Conservation (phyloP, 2,113 vertebrate species). For the Hippoglossus stenolepis region DNA sequence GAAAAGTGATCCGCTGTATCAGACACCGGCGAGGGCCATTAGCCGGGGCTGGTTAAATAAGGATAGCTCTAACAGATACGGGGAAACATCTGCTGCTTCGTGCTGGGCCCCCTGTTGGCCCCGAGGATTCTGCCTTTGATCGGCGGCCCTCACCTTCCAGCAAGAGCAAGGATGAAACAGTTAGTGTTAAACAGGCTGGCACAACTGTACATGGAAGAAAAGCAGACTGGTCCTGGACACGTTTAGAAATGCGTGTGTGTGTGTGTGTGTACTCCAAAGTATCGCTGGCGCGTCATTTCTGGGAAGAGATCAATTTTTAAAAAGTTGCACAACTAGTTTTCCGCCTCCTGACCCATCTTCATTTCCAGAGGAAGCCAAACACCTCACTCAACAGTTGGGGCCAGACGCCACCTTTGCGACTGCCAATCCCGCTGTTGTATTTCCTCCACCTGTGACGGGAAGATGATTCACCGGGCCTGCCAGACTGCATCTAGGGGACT, state of each 20-base stretch:
- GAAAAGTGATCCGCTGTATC: slow-evolving; percentile 68
- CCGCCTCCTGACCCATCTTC: slow-evolving; percentile 41
- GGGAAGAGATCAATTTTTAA: background rate
- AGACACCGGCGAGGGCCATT: slow-evolving; percentile 64
- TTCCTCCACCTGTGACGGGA: slow-evolving; percentile 76
- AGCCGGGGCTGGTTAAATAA: slow-evolving; percentile 71
- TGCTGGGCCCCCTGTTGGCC: slow-evolving; percentile 46
- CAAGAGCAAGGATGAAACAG: slow-evolving; percentile 51
- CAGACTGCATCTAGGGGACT: slow-evolving; percentile 72
- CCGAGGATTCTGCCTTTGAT: slow-evolving; percentile 69
- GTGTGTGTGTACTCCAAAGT: background rate
- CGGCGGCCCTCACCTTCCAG: slow-evolving; percentile 49
- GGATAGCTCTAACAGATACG: slow-evolving; percentile 60
- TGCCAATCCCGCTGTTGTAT: slow-evolving; percentile 76
- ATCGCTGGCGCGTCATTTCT: background rate
- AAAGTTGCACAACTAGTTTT: slow-evolving; percentile 27
- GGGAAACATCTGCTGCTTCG: slow-evolving; percentile 70
- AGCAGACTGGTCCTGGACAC: background rate
- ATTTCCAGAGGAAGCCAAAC: slow-evolving; percentile 63
- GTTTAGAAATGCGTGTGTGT: background rate
- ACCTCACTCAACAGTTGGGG: slow-evolving; percentile 62
- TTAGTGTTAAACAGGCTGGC: slow-evolving; percentile 1
- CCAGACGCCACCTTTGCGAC: slow-evolving; percentile 72
- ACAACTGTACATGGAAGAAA: background rate
- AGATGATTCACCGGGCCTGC: slow-evolving; percentile 78